phyloP scores from a whole-genome alignment of 2,888 invertebrate species.

The Alloscopus bannaensis region DNA sequence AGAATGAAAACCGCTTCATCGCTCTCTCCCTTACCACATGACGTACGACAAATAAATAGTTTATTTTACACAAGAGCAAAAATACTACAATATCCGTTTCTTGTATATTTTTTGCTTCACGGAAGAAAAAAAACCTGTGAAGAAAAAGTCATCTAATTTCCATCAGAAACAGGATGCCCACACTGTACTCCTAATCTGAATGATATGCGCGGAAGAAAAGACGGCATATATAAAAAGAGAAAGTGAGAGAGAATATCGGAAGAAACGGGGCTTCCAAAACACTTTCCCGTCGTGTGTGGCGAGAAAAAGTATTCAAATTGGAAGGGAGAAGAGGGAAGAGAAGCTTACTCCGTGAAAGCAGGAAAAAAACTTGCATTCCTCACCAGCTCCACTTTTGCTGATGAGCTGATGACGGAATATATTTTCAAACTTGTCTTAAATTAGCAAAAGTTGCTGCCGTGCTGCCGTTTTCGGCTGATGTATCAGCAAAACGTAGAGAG shows the following conservation, averaged over 20 bases:
- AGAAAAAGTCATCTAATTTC: constrained; percentile 58
- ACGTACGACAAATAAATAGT: too few species aligned
- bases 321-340: background rate
- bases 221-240: background rate
- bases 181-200: constrained; percentile 50
- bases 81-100: too few species aligned
- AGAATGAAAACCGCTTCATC: constrained; percentile 48
- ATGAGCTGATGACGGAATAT: constrained; percentile 54
- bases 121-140: too few species aligned
- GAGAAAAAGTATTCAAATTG: too few species aligned
- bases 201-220: constrained; percentile 10
- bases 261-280: background rate
- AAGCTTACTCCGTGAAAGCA: too few species aligned
- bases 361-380: constrained; percentile 1
- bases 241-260: background rate
- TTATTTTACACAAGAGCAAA: too few species aligned
- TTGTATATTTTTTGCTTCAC: too few species aligned
- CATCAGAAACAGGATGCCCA: constrained; percentile 63
- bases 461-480: too few species aligned
- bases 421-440: constrained; percentile 50
- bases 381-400: constrained; percentile 31
- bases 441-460: constrained; percentile 56
- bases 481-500: too few species aligned
- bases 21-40: too few species aligned
- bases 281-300: background rate